Conservation (phyloP, 2,797 vertebrate genomes). For the Syngnathus acus region DNA sequence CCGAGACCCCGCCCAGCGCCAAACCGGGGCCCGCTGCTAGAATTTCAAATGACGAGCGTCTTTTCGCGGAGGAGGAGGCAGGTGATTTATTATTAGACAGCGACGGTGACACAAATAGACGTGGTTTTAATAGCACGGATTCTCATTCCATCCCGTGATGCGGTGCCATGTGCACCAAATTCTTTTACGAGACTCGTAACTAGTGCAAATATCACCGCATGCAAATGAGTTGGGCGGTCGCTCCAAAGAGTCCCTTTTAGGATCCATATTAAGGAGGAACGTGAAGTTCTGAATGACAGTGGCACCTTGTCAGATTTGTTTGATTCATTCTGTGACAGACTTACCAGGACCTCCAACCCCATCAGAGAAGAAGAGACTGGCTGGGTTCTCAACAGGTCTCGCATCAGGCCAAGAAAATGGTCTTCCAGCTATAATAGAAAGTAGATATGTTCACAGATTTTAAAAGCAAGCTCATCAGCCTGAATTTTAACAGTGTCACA, state of each 20-base stretch:
- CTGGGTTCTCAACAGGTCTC: too few species aligned
- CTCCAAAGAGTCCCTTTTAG: neutral
- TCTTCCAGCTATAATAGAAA: too few species aligned
- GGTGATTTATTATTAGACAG: slow-evolving; percentile 54
- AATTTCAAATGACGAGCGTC: slow-evolving; percentile 54
- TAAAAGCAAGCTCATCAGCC: too few species aligned
- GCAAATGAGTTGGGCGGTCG: slow-evolving; percentile 5
- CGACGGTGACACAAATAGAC: slow-evolving; percentile 43
- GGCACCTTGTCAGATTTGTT: neutral
- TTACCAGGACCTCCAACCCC: too few species aligned
- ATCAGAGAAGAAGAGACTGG: too few species aligned
- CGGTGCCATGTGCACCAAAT: neutral
- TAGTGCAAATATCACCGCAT: slow-evolving; percentile 21
- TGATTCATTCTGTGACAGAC: neutral
- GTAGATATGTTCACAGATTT: too few species aligned
- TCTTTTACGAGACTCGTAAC: slow-evolving; percentile 4
- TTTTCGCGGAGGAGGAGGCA: slow-evolving; percentile 48
- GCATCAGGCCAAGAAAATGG: too few species aligned
- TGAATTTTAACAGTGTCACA: too few species aligned
- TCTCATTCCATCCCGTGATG: slow-evolving; percentile 3
- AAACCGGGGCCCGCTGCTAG: slow-evolving; percentile 44
- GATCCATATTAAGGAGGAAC: neutral
- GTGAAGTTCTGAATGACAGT: neutral
- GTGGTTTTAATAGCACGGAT: slow-evolving; percentile 20
- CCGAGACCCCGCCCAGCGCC: slow-evolving; percentile 55